These are phyloP conservation scores for Agrochola circellaris DNA, from an alignment of 2,888 invertebrate genomes.

Conservation along the genomic window DNA sequence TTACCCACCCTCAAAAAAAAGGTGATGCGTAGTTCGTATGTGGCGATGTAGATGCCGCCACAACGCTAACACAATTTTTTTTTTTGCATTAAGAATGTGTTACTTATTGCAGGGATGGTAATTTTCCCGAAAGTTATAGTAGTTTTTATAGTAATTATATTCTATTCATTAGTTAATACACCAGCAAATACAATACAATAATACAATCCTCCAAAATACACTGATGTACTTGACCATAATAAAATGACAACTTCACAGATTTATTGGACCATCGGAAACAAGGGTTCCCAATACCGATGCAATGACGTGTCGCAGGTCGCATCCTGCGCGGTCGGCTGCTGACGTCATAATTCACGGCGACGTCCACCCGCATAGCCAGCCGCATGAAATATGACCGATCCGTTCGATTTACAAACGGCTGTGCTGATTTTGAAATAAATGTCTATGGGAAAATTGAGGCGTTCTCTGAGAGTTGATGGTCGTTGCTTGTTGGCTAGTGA, in stretches of 20 bases:
- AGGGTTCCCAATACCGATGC: slow-evolving; percentile 59
- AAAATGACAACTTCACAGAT: slow-evolving; percentile 59
- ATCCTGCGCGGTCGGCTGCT: slow-evolving; percentile 63
- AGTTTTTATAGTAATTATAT: not conserved
- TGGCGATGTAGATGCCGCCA: no score
- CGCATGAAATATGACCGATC: slow-evolving; percentile 64
- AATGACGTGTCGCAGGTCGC: slow-evolving; percentile 68
- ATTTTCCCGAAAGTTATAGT: not conserved
- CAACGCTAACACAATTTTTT: not conserved
- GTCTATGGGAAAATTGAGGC: slow-evolving; percentile 43
- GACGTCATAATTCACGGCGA: slow-evolving; percentile 66
- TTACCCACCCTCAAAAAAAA: no score
- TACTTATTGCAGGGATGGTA: not conserved
- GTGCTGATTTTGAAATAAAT: slow-evolving; percentile 61
- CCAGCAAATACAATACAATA: no score
- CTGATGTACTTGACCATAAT: slow-evolving; percentile 11
- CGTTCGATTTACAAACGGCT: slow-evolving; percentile 58
- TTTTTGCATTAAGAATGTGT: not conserved
- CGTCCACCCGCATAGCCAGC: slow-evolving; percentile 60
- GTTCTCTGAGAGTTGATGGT: slow-evolving; percentile 2
- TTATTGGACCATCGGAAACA: slow-evolving; percentile 65
- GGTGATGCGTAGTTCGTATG: no score
- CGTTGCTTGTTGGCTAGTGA: not conserved
- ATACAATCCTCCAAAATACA: slow-evolving; percentile 19
- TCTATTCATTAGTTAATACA: not conserved